Evolutionary conservation across 2,797 vertebrate genomes (phyloP).

Genomic region (Macropodus opercularis): DNA sequence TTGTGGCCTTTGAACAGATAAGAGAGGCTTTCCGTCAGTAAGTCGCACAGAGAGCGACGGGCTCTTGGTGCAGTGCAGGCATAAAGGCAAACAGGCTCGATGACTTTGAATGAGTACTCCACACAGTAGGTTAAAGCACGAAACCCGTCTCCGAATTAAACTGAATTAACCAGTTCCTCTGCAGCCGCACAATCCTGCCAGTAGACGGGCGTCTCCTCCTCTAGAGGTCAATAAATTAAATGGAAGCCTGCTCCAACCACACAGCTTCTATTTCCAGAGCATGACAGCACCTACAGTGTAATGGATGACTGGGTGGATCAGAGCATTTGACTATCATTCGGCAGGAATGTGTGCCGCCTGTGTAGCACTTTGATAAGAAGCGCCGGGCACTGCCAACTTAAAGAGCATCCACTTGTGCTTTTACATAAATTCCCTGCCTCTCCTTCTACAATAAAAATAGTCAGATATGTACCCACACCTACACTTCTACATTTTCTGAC

Average conservation of each 20-base stretch:
- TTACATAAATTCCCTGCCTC: slow-evolving; percentile 4
- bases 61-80: slow-evolving; percentile 28
- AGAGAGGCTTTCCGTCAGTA: slow-evolving; percentile 48
- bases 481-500: slow-evolving; percentile 1
- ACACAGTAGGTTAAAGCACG: slow-evolving; percentile 20
- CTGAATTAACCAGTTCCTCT: slow-evolving; percentile 41
- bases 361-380: slow-evolving; percentile 46
- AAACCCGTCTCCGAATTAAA: slow-evolving; percentile 46
- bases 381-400: slow-evolving; percentile 15
- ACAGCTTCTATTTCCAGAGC: slow-evolving; percentile 41
- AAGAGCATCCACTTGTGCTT: slow-evolving; percentile 15
- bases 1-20: slow-evolving; percentile 57
- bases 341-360: slow-evolving; percentile 20
- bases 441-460: neutral
- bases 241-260: slow-evolving; percentile 17
- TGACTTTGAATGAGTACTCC: slow-evolving; percentile 45
- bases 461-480: slow-evolving; percentile 2
- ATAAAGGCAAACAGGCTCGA: slow-evolving; percentile 21
- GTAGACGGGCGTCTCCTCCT: slow-evolving; percentile 6
- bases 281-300: slow-evolving; percentile 37
- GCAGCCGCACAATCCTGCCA: neutral
- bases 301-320: slow-evolving; percentile 46
- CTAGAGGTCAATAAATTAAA: slow-evolving; percentile 37
- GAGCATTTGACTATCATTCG: slow-evolving; percentile 32
- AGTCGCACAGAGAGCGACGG: slow-evolving; percentile 37